These are phyloP conservation scores for Holothuria leucospilota DNA, from an alignment of 53 echinoderm and acorn worm species.

Conservation along the genomic window DNA sequence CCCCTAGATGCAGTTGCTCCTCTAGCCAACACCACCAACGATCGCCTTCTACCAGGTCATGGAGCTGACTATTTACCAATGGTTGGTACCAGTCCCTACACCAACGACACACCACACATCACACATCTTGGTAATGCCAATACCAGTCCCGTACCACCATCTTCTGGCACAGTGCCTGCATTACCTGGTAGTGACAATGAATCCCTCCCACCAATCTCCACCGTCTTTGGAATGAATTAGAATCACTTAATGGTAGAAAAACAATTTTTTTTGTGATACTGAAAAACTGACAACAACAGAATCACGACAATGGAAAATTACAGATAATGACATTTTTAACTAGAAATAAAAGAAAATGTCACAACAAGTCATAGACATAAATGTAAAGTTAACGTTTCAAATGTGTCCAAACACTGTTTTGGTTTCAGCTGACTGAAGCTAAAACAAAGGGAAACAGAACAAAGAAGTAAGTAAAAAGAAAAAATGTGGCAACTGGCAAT, in stretches of 20 bases:
- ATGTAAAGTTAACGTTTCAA: too few species aligned
- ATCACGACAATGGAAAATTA: background rate
- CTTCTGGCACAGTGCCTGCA: conserved; percentile 5
- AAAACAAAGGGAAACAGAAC: too few species aligned
- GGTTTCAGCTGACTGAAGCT: too few species aligned
- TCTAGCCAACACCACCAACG: conserved; percentile 32
- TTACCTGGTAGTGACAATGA: conserved; percentile 61
- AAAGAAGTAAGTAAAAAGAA: too few species aligned
- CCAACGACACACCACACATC: conserved; percentile 48
- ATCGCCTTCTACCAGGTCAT: conserved; percentile 9
- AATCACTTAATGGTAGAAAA: background rate
- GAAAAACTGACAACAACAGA: conserved; percentile 7
- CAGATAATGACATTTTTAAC: too few species aligned
- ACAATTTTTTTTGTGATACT: too few species aligned
- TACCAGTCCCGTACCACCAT: conserved; percentile 47
- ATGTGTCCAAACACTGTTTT: too few species aligned
- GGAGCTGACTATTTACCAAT: conserved; percentile 50
- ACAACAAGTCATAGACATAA: too few species aligned
- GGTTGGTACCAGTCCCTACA: conserved; percentile 60
- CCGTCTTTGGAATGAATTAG: conserved; percentile 66
- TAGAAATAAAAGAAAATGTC: too few species aligned
- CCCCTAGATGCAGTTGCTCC: background rate
- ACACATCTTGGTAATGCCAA: conserved; percentile 48
- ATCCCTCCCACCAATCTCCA: conserved; percentile 87
- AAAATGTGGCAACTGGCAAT: too few species aligned